Conservation (phyloP, 2,113 vertebrate species). For the Channa maculata region DNA sequence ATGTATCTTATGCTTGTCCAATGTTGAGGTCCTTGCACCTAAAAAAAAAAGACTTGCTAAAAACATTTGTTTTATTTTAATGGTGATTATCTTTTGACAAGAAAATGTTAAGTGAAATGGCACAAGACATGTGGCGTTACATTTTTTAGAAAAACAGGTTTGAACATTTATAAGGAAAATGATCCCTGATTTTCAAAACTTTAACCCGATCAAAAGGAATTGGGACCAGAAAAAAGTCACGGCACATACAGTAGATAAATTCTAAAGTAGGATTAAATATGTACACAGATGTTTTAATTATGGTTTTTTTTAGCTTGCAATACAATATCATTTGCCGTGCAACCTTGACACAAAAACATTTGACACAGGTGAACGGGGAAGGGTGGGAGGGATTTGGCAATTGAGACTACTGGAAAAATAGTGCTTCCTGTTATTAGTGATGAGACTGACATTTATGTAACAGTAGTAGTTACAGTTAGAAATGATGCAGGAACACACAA, state of each 20-base stretch:
- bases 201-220: background rate
- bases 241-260: background rate
- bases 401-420: conserved; percentile 69
- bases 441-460: conserved; percentile 50
- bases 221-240: background rate
- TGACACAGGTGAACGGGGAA: conserved; percentile 69
- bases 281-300: background rate
- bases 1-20: conserved; percentile 13
- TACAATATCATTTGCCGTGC: conserved; percentile 19
- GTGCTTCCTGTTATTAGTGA: conserved; percentile 73
- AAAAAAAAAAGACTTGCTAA: background rate
- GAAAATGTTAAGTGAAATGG: background rate
- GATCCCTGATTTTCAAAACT: background rate
- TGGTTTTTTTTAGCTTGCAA: background rate
- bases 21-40: conserved; percentile 35
- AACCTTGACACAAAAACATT: conserved; percentile 64
- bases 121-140: conserved; percentile 9
- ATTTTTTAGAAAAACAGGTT: conserved; percentile 8
- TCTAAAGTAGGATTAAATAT: background rate
- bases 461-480: conserved; percentile 52
- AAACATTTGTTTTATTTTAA: no score
- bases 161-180: background rate
- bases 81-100: conserved; percentile 8
- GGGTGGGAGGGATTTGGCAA: conserved; percentile 76
- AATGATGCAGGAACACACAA: conserved; percentile 45